Conservation (phyloP, 2,113 vertebrate species). For the Pipa parva region DNA sequence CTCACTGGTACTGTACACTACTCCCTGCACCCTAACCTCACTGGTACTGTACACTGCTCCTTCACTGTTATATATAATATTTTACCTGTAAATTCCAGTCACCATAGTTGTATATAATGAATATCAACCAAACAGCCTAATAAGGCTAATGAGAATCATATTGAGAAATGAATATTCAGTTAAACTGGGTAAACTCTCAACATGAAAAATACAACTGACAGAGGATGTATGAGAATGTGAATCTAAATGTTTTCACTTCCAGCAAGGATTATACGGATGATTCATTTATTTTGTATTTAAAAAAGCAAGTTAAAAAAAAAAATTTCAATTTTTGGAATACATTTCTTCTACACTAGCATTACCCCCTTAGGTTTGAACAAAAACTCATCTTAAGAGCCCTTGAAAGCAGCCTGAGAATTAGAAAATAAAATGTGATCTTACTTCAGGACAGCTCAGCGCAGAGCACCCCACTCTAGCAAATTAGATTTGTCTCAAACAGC, state of each 20-base stretch:
- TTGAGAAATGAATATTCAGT: background rate
- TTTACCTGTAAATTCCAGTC: too few relatives aligned
- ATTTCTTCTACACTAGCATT: background rate
- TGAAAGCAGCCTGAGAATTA: conserved; percentile 7
- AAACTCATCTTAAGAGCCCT: background rate
- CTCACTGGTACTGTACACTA: too few relatives aligned
- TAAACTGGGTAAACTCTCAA: background rate
- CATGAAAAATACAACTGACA: background rate
- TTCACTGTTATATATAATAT: too few relatives aligned
- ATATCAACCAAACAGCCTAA: too few relatives aligned
- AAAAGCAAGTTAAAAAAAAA: background rate
- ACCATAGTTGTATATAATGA: too few relatives aligned
- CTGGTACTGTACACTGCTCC: too few relatives aligned
- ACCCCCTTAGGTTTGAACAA: background rate
- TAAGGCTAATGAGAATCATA: background rate
- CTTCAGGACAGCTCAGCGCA: background rate
- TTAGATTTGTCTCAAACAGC: conserved; percentile 11
- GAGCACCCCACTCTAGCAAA: conserved; percentile 14
- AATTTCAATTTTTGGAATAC: background rate
- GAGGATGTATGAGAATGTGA: background rate
- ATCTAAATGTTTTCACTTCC: background rate
- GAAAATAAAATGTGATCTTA: too few relatives aligned
- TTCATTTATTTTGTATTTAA: background rate
- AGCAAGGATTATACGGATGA: background rate
- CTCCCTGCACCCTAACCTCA: too few relatives aligned